A percentile compares a stretch with the other conserved stretches of the same genome.
Evolutionary conservation across 2,888 invertebrate genomes (phyloP).

Genomic region (Eretmocerus hayati): DNA sequence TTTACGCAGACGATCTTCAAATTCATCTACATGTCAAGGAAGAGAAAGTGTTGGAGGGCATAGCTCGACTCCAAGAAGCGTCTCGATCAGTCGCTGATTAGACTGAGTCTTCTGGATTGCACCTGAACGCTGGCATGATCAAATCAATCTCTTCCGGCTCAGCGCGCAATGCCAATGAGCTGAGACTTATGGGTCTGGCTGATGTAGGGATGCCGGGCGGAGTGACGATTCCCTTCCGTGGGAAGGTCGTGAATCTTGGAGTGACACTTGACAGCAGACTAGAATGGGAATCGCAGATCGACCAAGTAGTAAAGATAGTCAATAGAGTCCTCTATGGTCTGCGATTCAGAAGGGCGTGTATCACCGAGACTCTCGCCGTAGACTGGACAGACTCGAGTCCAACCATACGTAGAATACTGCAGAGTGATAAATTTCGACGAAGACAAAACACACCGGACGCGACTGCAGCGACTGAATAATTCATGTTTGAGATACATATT

Average conservation of each 20-base stretch:
- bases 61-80: neutral
- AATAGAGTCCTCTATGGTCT: neutral
- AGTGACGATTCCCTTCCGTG: neutral
- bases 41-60: neutral
- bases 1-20: neutral
- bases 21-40: neutral
- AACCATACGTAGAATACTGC: too few species aligned
- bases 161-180: neutral
- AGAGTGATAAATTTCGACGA: too few species aligned
- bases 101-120: neutral
- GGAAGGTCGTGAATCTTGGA: neutral
- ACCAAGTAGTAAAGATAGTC: neutral
- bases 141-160: neutral
- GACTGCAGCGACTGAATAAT: too few species aligned
- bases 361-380: too few species aligned
- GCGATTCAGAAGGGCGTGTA: neutral
- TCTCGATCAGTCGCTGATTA: neutral
- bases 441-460: too few species aligned
- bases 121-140: neutral
- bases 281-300: neutral
- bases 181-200: neutral
- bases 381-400: too few species aligned
- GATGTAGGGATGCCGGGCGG: neutral
- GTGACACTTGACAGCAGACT: neutral
- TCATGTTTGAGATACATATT: too few species aligned